These are phyloP conservation scores for Lasioglossum lativentre DNA, from an alignment of 2,888 invertebrate species.

Conservation along the genomic window DNA sequence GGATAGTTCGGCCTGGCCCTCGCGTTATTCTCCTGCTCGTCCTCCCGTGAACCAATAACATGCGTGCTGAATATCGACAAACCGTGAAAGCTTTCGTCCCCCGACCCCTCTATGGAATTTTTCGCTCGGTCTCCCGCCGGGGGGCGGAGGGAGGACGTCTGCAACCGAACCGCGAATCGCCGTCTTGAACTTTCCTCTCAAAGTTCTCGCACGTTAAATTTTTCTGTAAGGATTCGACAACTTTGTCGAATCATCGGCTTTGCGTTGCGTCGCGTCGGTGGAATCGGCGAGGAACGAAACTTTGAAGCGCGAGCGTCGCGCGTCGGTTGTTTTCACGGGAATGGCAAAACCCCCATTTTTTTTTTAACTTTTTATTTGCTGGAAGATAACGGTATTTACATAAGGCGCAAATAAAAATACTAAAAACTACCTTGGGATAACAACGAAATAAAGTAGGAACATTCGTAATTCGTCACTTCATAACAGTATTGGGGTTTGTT, in stretches of 20 bases:
- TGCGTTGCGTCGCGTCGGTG: neutral
- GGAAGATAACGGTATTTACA: no score
- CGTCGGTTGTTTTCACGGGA: neutral
- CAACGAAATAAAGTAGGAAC: no score
- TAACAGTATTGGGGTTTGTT: no score
- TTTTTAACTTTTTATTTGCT: no score
- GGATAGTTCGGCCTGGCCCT: slow-evolving; percentile 7
- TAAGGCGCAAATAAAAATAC: no score
- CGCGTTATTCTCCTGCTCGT: slow-evolving; percentile 8
- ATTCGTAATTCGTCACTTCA: no score
- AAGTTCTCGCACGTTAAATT: neutral
- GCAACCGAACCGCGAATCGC: neutral
- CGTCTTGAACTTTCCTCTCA: neutral
- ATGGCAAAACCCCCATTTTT: no score
- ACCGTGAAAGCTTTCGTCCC: slow-evolving; percentile 38
- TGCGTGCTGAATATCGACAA: slow-evolving; percentile 55
- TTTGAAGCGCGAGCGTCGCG: neutral
- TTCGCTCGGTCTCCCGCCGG: neutral
- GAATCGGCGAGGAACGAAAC: neutral
- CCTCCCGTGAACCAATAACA: slow-evolving; percentile 44
- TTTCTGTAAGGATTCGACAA: neutral
- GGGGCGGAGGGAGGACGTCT: neutral
- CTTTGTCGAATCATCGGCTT: neutral
- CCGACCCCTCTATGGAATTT: slow-evolving; percentile 34
- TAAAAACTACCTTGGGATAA: no score